Evolutionary conservation across 2,888 invertebrate species (phyloP), one percentile per base, ranked within the genome.

Genomic region (Perdita meconis): DNA sequence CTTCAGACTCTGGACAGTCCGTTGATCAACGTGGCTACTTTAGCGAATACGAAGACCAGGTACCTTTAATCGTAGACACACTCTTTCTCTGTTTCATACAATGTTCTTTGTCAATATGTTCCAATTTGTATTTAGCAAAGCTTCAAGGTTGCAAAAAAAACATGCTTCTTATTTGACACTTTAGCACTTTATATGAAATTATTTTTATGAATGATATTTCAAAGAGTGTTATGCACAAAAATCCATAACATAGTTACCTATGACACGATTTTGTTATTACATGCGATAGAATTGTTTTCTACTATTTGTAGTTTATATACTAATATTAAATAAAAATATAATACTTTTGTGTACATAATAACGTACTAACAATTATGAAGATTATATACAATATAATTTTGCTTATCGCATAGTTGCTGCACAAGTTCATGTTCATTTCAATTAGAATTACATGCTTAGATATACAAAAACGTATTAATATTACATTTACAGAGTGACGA

Each of bases 401-500:
- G 10, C 44, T 66, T 42, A 22, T 57, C 40, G 67, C 56, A 73
- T 24, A 42, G 38, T 40, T 22, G 16, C n/a, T 65, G 24, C 63
- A 38, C 53, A 30, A 57, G 50, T 53, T 22, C 34, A 22, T 47
- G 34, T 42, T 72, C 38, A 53, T 38, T 36, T 26, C 8, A 1
- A 8, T 22, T 8, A 19, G 10, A 50, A 50, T 61, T 30, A 30
- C 19, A 22, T 60, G 51, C 50, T 55, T 77, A 50, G 36, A 44
- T 56, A 5, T 44, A n/a, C n/a, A 6, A 56, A 61, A 50, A 56
- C 69, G 16, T 71, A 24, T 81, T 79, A 64, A 67, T 67, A 59
- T 86, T 90, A 70, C 85, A 82, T 85, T 92, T 92, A 65, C 92
- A 94, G 94, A 94, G 93, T 82, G 94, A 96, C 92, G 96, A 95